Conservation (phyloP, 2,797 vertebrate species). For the Coregonus sp. region DNA sequence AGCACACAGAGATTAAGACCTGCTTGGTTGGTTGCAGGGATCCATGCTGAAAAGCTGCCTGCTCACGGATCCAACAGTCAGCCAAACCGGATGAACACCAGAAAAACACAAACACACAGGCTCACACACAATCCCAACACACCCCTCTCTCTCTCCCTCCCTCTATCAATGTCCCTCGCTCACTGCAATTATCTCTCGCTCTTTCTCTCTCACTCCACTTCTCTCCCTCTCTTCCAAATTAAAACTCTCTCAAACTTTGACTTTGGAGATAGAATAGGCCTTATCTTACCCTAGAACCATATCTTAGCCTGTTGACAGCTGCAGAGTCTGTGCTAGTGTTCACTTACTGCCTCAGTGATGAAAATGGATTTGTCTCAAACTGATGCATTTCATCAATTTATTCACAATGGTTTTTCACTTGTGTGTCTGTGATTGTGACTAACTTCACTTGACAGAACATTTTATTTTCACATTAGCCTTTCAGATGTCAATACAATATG, state of each 20-base stretch:
- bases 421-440: not conserved
- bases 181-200: not conserved
- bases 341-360: not conserved
- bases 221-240: conserved; percentile 5
- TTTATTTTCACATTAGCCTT: not conserved
- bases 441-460: not conserved
- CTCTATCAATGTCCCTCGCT: not conserved
- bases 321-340: not conserved
- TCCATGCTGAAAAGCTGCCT: not conserved
- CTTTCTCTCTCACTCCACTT: not conserved
- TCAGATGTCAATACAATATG: not conserved
- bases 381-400: conserved; percentile 14
- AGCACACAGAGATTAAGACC: not conserved
- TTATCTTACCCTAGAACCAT: not conserved
- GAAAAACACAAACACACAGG: conserved; percentile 6
- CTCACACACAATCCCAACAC: not conserved
- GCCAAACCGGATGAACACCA: conserved; percentile 3
- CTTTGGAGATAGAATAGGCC: not conserved
- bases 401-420: conserved; percentile 32
- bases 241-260: not conserved
- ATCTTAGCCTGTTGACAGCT: not conserved
- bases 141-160: not conserved
- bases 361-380: conserved; percentile 14
- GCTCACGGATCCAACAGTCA: not conserved
- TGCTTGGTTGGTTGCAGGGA: not conserved